Evolutionary conservation across 2,888 invertebrate species (phyloP), one percentile per base, ranked within the genome.

Genomic region (Drosophila antonietae): DNA sequence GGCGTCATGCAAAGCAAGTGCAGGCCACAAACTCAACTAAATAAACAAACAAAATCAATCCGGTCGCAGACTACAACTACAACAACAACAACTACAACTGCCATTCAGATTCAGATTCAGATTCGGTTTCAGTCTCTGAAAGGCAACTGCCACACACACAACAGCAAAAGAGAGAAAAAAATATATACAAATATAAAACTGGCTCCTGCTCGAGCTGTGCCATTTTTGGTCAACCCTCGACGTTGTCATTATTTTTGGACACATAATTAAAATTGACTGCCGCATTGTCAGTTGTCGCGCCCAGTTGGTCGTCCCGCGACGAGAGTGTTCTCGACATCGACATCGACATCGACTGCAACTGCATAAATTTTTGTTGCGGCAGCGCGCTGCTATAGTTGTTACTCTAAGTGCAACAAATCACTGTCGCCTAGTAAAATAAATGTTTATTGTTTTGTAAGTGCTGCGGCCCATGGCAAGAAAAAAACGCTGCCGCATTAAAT

Each of bases 221-320:
- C 89, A 80, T 89, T 84, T 89, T 86, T 76, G 88, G 89, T 78
- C 83, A 90, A 79, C 80, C 84, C 73, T 70, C 58, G 75, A 79
- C 77, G 72, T 72, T 68, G 79, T 89, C 90, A 90, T 88, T 88
- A 86, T 89, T 89, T 88, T 81, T 78, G 81, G 81, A 61, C 89
- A 89, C 88, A 84, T 89, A 89, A 89, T 89, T 90, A 89, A 89
- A 89, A 89, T 88, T 88, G 90, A 89, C 86, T 89, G 80, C 71
- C 70, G 68, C 68, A 69, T 88, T 88, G 55, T 55, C 55, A 55
- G 41, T 55, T 55, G 88, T 88, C 84, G 87, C 84, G 73, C 84
- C 88, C 84, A 84, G 76, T 74, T 73, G 76, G 59, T 78, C 74
- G 74, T 73, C 75, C 70, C 77, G 80, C 47, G 49, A 10, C 20